These are phyloP conservation scores for Drosophila tristis DNA, from an alignment of 1,140 invertebrate species.

Conservation along the genomic window DNA sequence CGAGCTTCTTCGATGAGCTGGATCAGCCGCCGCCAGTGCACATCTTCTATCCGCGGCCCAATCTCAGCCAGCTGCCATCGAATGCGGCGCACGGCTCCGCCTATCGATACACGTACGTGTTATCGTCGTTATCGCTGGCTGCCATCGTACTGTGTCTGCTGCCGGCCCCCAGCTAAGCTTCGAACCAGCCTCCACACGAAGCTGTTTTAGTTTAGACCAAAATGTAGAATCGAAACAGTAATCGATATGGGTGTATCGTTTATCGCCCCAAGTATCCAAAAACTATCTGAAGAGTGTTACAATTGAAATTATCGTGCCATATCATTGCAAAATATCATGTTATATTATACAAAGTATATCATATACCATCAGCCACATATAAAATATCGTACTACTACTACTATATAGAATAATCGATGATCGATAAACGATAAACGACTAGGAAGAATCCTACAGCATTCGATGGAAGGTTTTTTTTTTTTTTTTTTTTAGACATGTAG, in stretches of 20 bases:
- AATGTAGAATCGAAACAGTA: neutral
- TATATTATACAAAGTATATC: slow-evolving; percentile 56
- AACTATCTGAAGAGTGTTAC: slow-evolving; percentile 25
- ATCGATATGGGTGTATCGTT: slow-evolving; percentile 9
- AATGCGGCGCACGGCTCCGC: slow-evolving; percentile 7
- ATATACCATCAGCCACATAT: slow-evolving; percentile 22
- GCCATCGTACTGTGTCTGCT: slow-evolving; percentile 37
- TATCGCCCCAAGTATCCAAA: neutral
- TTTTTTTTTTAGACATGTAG: slow-evolving; percentile 34
- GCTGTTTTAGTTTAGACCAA: neutral
- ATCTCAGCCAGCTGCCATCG: slow-evolving; percentile 43
- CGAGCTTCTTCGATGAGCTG: slow-evolving; percentile 87
- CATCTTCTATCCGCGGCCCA: slow-evolving; percentile 87
- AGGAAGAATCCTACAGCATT: slow-evolving; percentile 24
- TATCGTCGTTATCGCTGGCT: slow-evolving; percentile 15
- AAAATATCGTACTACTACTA: neutral
- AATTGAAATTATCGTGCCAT: slow-evolving; percentile 72
- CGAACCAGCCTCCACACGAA: too few relatives aligned
- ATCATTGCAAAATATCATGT: slow-evolving; percentile 79
- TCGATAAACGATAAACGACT: slow-evolving; percentile 43
- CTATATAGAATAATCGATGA: slow-evolving; percentile 2
- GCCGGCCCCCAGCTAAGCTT: slow-evolving; percentile 59
- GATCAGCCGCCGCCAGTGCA: slow-evolving; percentile 88
- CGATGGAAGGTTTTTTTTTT: slow-evolving; percentile 30
- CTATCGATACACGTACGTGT: too few relatives aligned